A percentile compares a stretch with the other conserved stretches of the same genome.
Evolutionary conservation across 1,140 invertebrate genomes (phyloP).

Genomic region (Phenacoccus solenopsis): DNA sequence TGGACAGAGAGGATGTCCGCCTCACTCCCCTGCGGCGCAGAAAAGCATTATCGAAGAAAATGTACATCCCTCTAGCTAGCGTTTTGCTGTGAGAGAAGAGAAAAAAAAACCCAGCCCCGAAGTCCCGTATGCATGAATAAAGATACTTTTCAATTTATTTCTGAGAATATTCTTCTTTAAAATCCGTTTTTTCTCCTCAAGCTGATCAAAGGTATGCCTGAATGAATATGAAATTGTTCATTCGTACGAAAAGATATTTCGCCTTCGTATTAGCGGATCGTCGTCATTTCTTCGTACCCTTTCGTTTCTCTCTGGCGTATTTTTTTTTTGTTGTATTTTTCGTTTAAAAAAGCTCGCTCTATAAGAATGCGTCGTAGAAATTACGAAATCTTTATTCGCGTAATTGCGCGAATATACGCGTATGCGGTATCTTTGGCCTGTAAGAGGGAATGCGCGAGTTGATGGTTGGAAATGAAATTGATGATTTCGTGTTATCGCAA

Average conservation of each 20-base stretch:
- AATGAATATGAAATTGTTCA: conserved; percentile 17
- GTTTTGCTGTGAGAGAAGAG: not conserved
- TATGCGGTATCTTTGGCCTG: too few relatives aligned
- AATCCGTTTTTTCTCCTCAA: conserved; percentile 1
- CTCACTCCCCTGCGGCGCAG: not conserved
- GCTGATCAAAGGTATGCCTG: conserved; percentile 15
- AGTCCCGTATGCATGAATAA: conserved; percentile 15
- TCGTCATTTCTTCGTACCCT: not conserved
- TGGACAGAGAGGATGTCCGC: conserved; percentile 6
- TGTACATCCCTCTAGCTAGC: conserved; percentile 5
- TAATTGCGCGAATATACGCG: not conserved
- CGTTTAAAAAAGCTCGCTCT: too few relatives aligned
- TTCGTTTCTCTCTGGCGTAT: not conserved
- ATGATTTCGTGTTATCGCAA: too few relatives aligned
- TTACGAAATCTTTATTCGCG: not conserved
- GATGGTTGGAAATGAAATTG: too few relatives aligned
- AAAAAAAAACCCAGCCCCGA: conserved; percentile 10
- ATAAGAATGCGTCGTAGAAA: not conserved
- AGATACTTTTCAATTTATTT: conserved; percentile 17
- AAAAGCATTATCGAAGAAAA: conserved; percentile 14
- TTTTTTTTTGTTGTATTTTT: too few relatives aligned
- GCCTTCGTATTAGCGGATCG: conserved; percentile 9
- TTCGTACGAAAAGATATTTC: conserved; percentile 16
- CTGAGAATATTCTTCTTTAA: conserved; percentile 14
- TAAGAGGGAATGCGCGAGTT: too few relatives aligned